Percentiles rank a stretch among this genome's conserved stretches.
Conservation (phyloP, 92 coral and sea anemone species). For the Zoanthus gigantus region DNA sequence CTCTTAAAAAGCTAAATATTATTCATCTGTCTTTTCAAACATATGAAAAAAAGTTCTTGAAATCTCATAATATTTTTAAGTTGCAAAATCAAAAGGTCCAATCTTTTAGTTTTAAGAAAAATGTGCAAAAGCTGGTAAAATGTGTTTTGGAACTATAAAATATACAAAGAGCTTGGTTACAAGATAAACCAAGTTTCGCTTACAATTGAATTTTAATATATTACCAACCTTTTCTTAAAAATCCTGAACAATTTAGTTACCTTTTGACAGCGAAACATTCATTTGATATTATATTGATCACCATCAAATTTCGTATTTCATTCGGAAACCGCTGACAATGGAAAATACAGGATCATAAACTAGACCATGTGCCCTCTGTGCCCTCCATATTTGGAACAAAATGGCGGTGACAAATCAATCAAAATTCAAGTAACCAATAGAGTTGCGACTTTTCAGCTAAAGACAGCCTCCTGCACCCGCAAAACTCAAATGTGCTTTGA, state of each 20-base stretch:
- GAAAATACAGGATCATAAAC: conserved; percentile 4
- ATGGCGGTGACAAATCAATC: conserved; percentile 72
- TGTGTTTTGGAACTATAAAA: too few relatives aligned
- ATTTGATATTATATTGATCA: neutral
- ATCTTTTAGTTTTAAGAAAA: too few relatives aligned
- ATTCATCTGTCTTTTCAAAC: too few relatives aligned
- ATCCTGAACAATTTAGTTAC: neutral
- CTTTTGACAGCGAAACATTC: neutral
- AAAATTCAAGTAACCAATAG: conserved; percentile 79
- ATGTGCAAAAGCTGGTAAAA: too few relatives aligned
- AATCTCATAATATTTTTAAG: too few relatives aligned
- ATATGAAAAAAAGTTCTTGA: too few relatives aligned
- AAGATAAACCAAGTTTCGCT: too few relatives aligned
- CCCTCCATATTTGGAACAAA: conserved; percentile 57
- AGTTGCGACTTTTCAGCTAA: conserved; percentile 66
- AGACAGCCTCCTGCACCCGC: conserved; percentile 90
- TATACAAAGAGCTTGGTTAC: too few relatives aligned
- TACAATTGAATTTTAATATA: too few relatives aligned
- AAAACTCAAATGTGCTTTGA: conserved; percentile 79
- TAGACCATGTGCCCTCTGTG: conserved; percentile 53
- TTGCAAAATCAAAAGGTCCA: too few relatives aligned
- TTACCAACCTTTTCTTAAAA: neutral
- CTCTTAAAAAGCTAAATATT: too few relatives aligned
- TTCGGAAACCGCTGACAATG: conserved; percentile 25
- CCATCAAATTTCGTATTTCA: neutral